A percentile compares a stretch with the other conserved stretches of the same genome.
These are phyloP conservation scores for Oligia fasciuncula DNA, from an alignment of 2,888 invertebrate genomes.

Conservation along the genomic window DNA sequence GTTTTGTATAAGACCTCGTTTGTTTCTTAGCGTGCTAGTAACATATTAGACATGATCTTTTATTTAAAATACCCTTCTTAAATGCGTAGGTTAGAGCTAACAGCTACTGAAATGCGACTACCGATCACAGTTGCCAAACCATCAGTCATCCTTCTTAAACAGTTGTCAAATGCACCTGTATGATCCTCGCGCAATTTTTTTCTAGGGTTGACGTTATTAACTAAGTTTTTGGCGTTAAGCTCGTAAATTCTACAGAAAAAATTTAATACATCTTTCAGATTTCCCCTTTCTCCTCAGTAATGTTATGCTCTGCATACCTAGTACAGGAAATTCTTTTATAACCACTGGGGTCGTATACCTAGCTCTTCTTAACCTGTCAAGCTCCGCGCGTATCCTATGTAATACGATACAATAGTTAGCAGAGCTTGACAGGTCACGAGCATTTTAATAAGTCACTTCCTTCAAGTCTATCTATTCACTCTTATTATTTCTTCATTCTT, in stretches of 20 bases:
- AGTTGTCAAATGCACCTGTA: background rate
- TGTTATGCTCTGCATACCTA: slow-evolving; percentile 33
- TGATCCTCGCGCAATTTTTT: background rate
- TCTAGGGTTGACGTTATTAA: slow-evolving; percentile 14
- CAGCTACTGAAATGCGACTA: slow-evolving; percentile 18
- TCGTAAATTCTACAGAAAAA: slow-evolving; percentile 24
- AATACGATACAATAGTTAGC: too few relatives aligned
- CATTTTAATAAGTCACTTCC: slow-evolving; percentile 58
- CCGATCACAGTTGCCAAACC: background rate
- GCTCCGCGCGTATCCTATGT: too few relatives aligned
- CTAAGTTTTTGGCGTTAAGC: slow-evolving; percentile 22
- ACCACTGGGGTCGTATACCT: slow-evolving; percentile 55
- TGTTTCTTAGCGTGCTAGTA: background rate
- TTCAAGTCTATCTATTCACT: slow-evolving; percentile 42
- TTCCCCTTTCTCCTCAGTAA: background rate
- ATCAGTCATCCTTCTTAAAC: background rate
- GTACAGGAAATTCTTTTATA: slow-evolving; percentile 36
- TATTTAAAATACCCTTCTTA: slow-evolving; percentile 2
- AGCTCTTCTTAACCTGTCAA: slow-evolving; percentile 39
- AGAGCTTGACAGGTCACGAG: background rate
- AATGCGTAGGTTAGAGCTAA: slow-evolving; percentile 4
- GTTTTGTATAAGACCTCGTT: background rate
- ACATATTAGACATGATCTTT: background rate
- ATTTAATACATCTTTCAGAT: slow-evolving; percentile 32
- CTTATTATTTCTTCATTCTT: slow-evolving; percentile 24